A percentile compares a stretch with the other conserved stretches of the same genome.
These are phyloP conservation scores for Cryptus viduatorius DNA, from an alignment of 2,888 invertebrate genomes.

Conservation along the genomic window DNA sequence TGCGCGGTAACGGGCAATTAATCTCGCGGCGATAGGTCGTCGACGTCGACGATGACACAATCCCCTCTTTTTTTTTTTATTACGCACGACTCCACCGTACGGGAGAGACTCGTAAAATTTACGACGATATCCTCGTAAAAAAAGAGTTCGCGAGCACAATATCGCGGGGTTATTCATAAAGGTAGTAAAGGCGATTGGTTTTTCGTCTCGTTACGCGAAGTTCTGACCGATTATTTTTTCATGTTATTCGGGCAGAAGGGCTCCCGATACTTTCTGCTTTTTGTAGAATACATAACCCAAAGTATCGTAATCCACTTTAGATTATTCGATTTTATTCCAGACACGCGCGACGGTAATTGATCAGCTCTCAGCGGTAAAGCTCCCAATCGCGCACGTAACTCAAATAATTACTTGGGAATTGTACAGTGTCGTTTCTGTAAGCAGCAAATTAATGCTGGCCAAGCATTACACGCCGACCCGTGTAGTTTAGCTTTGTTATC, in stretches of 20 bases:
- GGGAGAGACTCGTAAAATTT: constrained; percentile 27
- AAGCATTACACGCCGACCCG: neutral
- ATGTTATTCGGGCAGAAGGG: neutral
- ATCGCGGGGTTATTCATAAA: neutral
- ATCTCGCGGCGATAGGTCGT: constrained; percentile 38
- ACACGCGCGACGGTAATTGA: constrained; percentile 6
- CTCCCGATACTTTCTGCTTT: neutral
- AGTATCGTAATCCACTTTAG: neutral
- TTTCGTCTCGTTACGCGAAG: neutral
- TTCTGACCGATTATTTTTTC: neutral
- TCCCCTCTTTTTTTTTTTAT: constrained; percentile 18
- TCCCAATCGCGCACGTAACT: constrained; percentile 13
- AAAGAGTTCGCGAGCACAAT: neutral
- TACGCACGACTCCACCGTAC: neutral
- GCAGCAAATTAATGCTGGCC: neutral
- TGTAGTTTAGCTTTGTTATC: constrained; percentile 5
- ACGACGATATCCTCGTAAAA: constrained; percentile 44
- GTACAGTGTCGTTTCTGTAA: neutral
- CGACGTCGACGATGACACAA: constrained; percentile 26
- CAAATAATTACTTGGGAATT: constrained; percentile 34
- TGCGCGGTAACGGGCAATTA: constrained; percentile 40
- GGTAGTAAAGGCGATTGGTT: constrained; percentile 15
- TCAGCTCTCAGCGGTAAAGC: neutral
- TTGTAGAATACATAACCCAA: neutral
- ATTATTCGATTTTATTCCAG: neutral